Percentiles rank a stretch among this genome's conserved stretches.
Evolutionary conservation across 2,113 vertebrate species (phyloP).

Genomic region (Chloroceryle aenea): DNA sequence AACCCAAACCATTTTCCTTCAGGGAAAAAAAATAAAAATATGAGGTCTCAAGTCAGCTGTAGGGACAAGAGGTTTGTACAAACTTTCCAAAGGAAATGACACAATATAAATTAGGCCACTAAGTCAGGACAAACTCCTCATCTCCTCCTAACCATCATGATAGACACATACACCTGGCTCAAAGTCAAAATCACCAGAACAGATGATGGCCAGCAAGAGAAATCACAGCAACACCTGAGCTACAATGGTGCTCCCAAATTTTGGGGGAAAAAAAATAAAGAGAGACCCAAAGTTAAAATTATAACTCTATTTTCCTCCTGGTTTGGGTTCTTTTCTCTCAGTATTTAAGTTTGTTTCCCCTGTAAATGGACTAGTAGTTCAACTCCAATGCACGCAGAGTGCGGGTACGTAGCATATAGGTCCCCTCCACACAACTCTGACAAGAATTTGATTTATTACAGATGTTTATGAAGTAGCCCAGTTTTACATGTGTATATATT

Average conservation of each 20-base stretch:
- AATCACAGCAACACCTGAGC: background rate
- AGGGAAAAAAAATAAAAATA: background rate
- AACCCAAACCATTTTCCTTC: background rate
- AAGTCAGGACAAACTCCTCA: background rate
- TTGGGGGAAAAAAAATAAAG: background rate
- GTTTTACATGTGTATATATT: background rate
- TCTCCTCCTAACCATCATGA: background rate
- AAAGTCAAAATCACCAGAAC: background rate
- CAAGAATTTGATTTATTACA: background rate
- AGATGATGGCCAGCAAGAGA: background rate
- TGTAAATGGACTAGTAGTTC: background rate
- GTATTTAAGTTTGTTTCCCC: background rate
- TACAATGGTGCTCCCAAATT: background rate
- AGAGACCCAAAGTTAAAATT: background rate
- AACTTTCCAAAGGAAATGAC: background rate
- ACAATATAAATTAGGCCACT: background rate
- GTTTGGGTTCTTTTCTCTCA: background rate
- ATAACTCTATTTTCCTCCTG: background rate
- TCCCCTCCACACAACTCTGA: background rate
- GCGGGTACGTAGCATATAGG: fast-evolving
- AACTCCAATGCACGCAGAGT: background rate
- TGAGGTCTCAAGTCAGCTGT: background rate
- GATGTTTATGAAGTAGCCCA: background rate
- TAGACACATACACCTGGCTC: too few relatives aligned
- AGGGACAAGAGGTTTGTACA: background rate